phyloP scores from a whole-genome alignment of 1,140 invertebrate species.

The Watersipora subatra region DNA sequence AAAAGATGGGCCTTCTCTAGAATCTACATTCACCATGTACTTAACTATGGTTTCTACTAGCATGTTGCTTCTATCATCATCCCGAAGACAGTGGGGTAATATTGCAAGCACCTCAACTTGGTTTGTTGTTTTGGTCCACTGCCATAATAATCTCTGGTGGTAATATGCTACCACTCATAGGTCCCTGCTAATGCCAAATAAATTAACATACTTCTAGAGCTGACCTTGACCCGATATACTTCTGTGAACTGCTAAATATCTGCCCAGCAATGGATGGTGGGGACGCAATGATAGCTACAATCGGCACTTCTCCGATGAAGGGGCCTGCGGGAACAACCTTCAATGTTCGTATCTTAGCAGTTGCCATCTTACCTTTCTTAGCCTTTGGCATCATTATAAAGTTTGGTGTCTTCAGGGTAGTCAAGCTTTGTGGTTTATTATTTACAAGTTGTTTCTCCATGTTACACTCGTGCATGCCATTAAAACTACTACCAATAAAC shows the following conservation, averaged over 20 bases:
- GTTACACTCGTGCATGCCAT: too few species aligned
- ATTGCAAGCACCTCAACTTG: too few species aligned
- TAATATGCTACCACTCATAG: background rate
- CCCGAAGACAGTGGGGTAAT: background rate
- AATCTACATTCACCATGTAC: background rate
- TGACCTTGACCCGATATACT: constrained; percentile 32
- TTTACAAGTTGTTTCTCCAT: too few species aligned
- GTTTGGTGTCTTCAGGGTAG: too few species aligned
- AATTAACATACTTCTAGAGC: constrained; percentile 15
- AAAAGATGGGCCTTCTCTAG: background rate
- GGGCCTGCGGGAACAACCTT: constrained; percentile 25
- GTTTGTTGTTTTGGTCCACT: background rate
- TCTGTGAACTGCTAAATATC: constrained; percentile 23
- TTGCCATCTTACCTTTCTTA: too few species aligned
- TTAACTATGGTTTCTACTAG: too few species aligned
- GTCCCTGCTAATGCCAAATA: background rate
- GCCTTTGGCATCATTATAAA: too few species aligned
- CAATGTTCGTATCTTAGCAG: too few species aligned
- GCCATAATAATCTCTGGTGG: background rate
- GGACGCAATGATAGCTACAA: constrained; percentile 27
- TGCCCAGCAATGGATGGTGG: constrained; percentile 28
- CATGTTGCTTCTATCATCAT: too few species aligned
- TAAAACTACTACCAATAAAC: too few species aligned
- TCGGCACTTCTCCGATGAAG: constrained; percentile 17
- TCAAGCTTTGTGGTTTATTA: too few species aligned